Conservation (phyloP, 2,113 vertebrate species). For the Tyrannus savana region DNA sequence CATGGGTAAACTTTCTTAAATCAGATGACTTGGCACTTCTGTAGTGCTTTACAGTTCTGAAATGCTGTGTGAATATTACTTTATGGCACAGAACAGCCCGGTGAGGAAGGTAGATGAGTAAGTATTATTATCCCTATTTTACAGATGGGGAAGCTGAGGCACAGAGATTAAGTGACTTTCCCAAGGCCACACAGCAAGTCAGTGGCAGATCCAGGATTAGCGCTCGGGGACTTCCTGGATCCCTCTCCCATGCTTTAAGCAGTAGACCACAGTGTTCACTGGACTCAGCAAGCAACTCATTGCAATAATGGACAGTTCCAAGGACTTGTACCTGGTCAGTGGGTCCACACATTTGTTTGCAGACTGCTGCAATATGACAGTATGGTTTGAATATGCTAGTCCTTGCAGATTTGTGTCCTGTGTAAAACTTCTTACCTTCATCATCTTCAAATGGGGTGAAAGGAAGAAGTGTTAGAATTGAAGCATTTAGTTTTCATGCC, state of each 20-base stretch:
- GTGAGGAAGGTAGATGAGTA: conserved; percentile 26
- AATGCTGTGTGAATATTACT: not conserved
- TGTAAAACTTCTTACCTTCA: not conserved
- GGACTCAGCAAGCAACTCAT: conserved; percentile 50
- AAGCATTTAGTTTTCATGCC: not conserved
- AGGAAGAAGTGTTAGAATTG: not conserved
- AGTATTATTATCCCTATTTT: conserved; percentile 61
- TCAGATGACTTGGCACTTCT: not conserved
- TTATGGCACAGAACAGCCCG: not conserved
- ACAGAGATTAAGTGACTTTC: conserved; percentile 62
- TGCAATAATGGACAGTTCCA: conserved; percentile 59
- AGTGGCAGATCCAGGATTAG: conserved; percentile 58
- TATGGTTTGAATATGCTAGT: not conserved
- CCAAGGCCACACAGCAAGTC: conserved; percentile 42
- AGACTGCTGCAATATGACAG: not conserved
- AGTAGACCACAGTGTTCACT: conserved; percentile 39
- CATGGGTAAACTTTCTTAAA: not conserved
- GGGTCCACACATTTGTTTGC: conserved; percentile 41
- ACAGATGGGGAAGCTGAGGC: conserved; percentile 60
- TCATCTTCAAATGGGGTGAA: not conserved
- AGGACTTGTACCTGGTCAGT: conserved; percentile 53
- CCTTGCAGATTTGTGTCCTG: not conserved
- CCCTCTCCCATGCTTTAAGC: conserved; percentile 42
- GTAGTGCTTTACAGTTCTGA: not conserved
- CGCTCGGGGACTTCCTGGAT: not conserved